Conservation (phyloP, 2,888 invertebrate species). For the Prosapia bicincta region DNA sequence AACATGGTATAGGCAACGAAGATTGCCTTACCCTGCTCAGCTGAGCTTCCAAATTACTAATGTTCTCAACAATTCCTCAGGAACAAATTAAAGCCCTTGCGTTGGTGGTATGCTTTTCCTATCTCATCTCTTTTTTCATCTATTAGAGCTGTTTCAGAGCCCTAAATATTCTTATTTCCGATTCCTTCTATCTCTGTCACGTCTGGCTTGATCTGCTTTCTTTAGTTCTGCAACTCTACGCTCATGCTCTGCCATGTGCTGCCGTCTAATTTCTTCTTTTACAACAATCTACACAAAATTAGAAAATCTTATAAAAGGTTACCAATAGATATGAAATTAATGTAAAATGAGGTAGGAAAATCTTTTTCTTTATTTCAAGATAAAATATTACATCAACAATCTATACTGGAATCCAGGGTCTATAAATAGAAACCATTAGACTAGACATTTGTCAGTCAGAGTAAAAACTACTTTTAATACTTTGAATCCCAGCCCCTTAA, state of each 20-base stretch:
- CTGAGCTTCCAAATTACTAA: neutral
- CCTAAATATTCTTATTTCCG: conserved; percentile 19
- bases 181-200: conserved; percentile 31
- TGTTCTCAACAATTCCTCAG: neutral
- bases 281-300: conserved; percentile 65
- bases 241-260: conserved; percentile 85
- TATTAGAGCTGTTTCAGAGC: neutral
- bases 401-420: too few species aligned
- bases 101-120: neutral
- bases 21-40: conserved; percentile 24
- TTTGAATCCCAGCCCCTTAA: too few species aligned
- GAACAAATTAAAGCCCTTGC: neutral
- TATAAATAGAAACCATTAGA: too few species aligned
- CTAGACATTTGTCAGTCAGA: too few species aligned
- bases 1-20: conserved; percentile 10
- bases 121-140: neutral
- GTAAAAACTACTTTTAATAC: too few species aligned
- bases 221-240: conserved; percentile 63
- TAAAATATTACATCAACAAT: too few species aligned
- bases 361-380: too few species aligned
- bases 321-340: too few species aligned
- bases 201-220: conserved; percentile 32
- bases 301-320: too few species aligned
- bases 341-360: too few species aligned
- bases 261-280: conserved; percentile 82